Evolutionary conservation across 2,797 vertebrate genomes (phyloP).

Genomic region (Crax fasciolata): DNA sequence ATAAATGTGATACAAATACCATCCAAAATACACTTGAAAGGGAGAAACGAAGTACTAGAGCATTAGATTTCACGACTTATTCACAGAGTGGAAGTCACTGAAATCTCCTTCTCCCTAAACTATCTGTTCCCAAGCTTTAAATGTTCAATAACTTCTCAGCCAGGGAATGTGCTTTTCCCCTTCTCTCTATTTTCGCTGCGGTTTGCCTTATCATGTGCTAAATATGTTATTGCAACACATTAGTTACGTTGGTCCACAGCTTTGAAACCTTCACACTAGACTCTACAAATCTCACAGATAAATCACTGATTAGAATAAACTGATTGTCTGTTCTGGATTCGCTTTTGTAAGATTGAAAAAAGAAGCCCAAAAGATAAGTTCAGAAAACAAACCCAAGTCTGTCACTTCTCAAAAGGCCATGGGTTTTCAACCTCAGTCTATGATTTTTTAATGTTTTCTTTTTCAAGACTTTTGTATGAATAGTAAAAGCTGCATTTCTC

Average conservation of each 20-base stretch:
- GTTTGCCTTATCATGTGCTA: conserved; percentile 60
- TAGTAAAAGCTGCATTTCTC: conserved; percentile 19
- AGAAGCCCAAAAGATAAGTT: conserved; percentile 18
- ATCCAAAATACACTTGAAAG: conserved; percentile 36
- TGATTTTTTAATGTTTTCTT: background rate
- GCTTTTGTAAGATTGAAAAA: conserved; percentile 36
- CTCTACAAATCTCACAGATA: conserved; percentile 46
- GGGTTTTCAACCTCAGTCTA: background rate
- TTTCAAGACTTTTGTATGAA: background rate
- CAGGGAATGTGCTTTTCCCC: background rate
- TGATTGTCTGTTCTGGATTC: conserved; percentile 37
- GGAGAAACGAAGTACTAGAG: conserved; percentile 54
- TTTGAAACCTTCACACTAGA: conserved; percentile 30
- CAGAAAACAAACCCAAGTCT: conserved; percentile 50
- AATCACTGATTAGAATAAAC: conserved; percentile 67
- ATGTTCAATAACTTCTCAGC: conserved; percentile 55
- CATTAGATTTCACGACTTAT: conserved; percentile 60
- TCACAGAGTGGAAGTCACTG: conserved; percentile 54
- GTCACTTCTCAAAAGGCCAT: conserved; percentile 40
- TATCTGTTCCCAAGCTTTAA: conserved; percentile 64
- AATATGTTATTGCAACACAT: conserved; percentile 59
- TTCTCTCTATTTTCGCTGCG: conserved; percentile 31
- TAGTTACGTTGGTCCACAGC: conserved; percentile 36
- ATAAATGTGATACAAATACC: background rate
- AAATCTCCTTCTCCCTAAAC: conserved; percentile 53